Conservation (phyloP, 2,797 vertebrate species). For the Podargus strigoides region DNA sequence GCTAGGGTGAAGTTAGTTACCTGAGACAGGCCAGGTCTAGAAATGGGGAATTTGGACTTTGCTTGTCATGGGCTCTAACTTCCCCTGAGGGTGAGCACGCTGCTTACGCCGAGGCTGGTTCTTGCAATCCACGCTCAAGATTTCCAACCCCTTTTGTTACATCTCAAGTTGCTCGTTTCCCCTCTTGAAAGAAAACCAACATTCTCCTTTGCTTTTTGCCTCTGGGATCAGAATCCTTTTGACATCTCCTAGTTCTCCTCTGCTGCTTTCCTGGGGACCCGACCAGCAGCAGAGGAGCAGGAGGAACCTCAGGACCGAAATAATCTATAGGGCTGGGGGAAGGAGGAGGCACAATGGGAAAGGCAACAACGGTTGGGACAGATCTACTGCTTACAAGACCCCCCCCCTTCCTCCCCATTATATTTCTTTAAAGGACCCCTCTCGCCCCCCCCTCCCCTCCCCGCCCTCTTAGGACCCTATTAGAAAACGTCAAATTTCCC, state of each 20-base stretch:
- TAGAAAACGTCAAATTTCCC: slow-evolving; percentile 59
- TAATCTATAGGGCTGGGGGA: background rate
- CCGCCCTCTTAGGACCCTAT: slow-evolving; percentile 46
- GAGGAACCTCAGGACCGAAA: background rate
- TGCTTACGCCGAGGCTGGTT: background rate
- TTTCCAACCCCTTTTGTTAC: slow-evolving; percentile 20
- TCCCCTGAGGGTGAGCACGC: slow-evolving; percentile 12
- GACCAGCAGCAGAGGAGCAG: background rate
- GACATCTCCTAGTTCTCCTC: slow-evolving; percentile 2
- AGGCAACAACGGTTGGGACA: background rate
- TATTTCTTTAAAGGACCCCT: background rate
- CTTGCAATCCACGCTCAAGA: background rate
- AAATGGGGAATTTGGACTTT: slow-evolving; percentile 10
- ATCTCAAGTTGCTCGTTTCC: background rate
- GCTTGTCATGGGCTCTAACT: slow-evolving; percentile 26
- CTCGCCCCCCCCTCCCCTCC: background rate
- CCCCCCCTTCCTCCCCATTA: background rate
- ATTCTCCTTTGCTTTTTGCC: background rate
- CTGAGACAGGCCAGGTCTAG: background rate
- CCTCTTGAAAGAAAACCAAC: background rate
- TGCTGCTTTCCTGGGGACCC: background rate
- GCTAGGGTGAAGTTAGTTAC: background rate
- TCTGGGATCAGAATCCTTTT: background rate
- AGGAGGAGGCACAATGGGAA: background rate
- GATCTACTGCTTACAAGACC: background rate